Evolutionary conservation across 2,113 vertebrate genomes (phyloP), one percentile per base, ranked within the genome.

Genomic region (Sakesphorus luctuosus): DNA sequence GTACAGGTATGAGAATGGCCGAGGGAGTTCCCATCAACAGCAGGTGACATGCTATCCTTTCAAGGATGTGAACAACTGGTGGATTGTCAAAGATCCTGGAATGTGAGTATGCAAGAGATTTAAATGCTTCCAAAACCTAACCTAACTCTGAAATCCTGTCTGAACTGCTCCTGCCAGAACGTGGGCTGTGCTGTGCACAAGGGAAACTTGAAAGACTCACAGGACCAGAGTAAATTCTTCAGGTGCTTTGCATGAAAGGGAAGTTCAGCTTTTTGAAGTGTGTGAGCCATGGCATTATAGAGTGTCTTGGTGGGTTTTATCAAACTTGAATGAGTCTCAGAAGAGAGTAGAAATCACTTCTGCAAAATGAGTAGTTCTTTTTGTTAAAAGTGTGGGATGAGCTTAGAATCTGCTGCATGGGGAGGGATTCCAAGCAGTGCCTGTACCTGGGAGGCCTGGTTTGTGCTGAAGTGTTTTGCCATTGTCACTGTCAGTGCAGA

Each of bases 41-140:
- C 99, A 99, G 93, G 99, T 99, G 78, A 99, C 99, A 40, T 99
- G 99, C 89, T 99, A 99, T 56, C 99, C 99, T 35, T 99, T 99
- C 93, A 99, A 99, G 96, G 99, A 99, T 7, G 98, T 99, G 96
- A 99, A 99, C 95, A 99, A 99, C 98, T 99, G 99, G 99, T 99
- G 99, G 99, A 99, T 99, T 33, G 94, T 99, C 75, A 99, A 99
- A 97, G 98, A 99, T 84, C 99, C 99, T 5, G 95, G 97, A 78
- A 98, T 97, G 99, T 99, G 94, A 95, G 97, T 96, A 52, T 11
- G 6, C 26, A 40, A 18, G 50, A 69, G 18, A 77, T 78, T 58
- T 58, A 67, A 82, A 38, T 71, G 17, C 33, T 80, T 87, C 63
- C 67, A 88, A 46, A 77, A 53, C 24, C 11, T 36, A 36, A 21